phyloP scores from a whole-genome alignment of 2,797 vertebrate genomes.

The Pagetopsis macropterus region DNA sequence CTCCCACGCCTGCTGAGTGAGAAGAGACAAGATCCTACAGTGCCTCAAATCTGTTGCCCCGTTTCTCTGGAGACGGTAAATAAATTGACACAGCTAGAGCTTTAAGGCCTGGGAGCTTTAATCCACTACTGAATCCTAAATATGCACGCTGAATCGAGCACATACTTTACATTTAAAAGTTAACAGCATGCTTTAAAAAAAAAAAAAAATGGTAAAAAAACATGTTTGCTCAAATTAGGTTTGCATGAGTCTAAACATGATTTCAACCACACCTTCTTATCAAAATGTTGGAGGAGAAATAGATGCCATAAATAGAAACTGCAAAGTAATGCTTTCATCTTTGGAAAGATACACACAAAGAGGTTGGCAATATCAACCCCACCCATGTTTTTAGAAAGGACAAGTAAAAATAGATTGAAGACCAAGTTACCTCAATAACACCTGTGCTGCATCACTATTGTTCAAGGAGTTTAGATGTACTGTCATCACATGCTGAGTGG shows the following conservation, averaged over 20 bases:
- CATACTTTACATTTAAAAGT: constrained; percentile 54
- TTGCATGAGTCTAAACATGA: constrained; percentile 47
- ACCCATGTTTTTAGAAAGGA: constrained; percentile 45
- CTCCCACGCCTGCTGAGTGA: constrained; percentile 74
- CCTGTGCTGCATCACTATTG: constrained; percentile 62
- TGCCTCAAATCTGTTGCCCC: constrained; percentile 63
- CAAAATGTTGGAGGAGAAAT: constrained; percentile 38
- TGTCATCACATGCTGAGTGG: constrained; percentile 54
- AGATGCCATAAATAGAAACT: constrained; percentile 60
- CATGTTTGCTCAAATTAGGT: constrained; percentile 40
- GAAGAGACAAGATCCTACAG: constrained; percentile 71
- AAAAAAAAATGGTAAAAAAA: constrained; percentile 16
- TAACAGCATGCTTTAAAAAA: constrained; percentile 21
- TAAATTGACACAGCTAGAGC: constrained; percentile 63
- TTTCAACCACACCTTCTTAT: constrained; percentile 55
- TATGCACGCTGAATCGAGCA: constrained; percentile 66
- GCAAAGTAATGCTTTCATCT: constrained; percentile 63
- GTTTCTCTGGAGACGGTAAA: constrained; percentile 75
- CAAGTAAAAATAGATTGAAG: constrained; percentile 57
- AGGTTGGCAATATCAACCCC: constrained; percentile 46
- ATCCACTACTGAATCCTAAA: constrained; percentile 75
- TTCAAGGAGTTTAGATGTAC: constrained; percentile 52
- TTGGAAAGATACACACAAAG: constrained; percentile 32
- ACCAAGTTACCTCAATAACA: constrained; percentile 52
- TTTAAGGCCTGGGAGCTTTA: constrained; percentile 62